Base-by-base conservation (phyloP, 2,888 invertebrate genomes). In the Drosophila neonasuta region DNA sequence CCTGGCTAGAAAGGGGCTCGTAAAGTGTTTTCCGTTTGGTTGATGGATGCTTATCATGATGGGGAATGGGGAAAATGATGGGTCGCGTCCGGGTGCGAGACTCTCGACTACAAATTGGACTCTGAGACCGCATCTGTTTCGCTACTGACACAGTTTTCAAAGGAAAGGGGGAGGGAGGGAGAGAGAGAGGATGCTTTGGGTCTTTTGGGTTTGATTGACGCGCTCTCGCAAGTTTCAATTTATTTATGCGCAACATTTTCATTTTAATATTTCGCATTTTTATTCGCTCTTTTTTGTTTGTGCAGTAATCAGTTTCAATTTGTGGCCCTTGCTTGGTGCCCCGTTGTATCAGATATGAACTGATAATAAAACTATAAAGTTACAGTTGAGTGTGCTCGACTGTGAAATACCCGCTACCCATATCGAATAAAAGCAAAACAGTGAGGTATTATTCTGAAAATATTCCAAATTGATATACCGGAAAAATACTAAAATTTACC, bases 71-170 rank as follows among this genome's bases (percentile, higher is more conserved):
- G 50, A 15, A 15, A 41, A 60, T 63, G 78, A 66, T 68, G 64
- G 67, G 70, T 69, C 59, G 54, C 63, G 80, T 69, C 76, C 76
- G 76, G 63, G 52, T 60, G 15, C 45, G 50, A 46, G 24, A 45
- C 44, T n/a, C 20, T 20, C 44, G 11, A 15, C 3, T 10, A 46
- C 34, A n/a, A 41, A 17, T 55, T 24, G 29, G 29, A 15, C 49
- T 15, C 34, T 48, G 42, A 9, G 59, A 30, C 30, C 51, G 63
- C 57, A 36, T 52, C 17, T 13, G 55, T 10, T 13, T 10, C 1
- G 68, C 68, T 67, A 76, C 50, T 81, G 87, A 87, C 87, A 82
- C 71, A 82, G 67, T 87, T 81, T 79, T 46, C 20, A 20, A 2
- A 20, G n/a, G n/a, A 11, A 11, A 30, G 5, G 8, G 42, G 5